Base-by-base conservation (phyloP, 2,888 invertebrate genomes). In the Hirtodrosophila confusa region DNA sequence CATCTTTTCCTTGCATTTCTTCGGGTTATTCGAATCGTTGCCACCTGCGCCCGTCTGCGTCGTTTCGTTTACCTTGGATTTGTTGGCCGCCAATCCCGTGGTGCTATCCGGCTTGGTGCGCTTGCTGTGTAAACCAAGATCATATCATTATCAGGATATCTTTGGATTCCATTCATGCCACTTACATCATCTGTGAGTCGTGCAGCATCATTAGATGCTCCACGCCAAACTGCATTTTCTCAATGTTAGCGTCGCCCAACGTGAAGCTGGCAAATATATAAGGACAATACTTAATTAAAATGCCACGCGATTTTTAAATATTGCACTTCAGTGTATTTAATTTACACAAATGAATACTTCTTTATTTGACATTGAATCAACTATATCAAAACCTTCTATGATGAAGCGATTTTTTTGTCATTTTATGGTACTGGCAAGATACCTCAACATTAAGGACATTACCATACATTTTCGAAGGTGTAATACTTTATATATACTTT, bases 1-100 rank as follows among this genome's bases (percentile, higher is more conserved):
- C 66, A 88, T 79, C 74, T 90, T 91, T 29, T 91, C 90, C 48
- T 90, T 91, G 57, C 86, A 88, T 47, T 80, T 86, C 53, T 87
- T 83, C 4, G 80, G 66, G 40, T 79, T 88, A 67, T 86, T 88
- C 9, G 84, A 55, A 44, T 88, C 85, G 40, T 75, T 82, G 36
- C 86, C 82, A 9, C 75, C 82, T 3, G 78, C 64, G 41, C 82
- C 80, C n/a, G 70, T 67, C 45, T 76, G 68, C 9, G 71, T 67
- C 33, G 72, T 50, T 7, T 84, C 86, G 10, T 72, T 77, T 0
- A 48, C 12, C 49, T 85, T 85, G 3, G 67, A 55, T 44, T 88
- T 88, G 24, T 55, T 55, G 9, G 60, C 40, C 8, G 56, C 33
- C 37, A 65, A 6, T 8, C 50, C 47, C 0, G 80, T 72, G 40